Base-by-base conservation (phyloP, 2,113 vertebrate genomes). In the Scartelaos histophorus region DNA sequence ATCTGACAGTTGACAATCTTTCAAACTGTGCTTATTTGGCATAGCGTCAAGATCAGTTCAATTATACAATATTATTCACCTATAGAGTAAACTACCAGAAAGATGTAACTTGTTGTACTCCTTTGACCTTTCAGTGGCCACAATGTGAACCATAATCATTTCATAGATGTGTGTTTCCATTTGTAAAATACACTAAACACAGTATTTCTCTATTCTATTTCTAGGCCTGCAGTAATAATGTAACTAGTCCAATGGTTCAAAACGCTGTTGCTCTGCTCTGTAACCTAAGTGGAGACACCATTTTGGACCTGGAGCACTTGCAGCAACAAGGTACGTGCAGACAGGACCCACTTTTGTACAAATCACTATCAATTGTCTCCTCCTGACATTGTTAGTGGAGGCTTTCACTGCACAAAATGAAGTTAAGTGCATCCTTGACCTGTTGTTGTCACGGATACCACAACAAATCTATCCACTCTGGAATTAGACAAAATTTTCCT, bases 251-350 rank as follows among this genome's bases (percentile, higher is more conserved):
- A 53, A 43, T 83, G 13, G 54, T 88, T 62, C 88, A 90, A 73
- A 88, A 82, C 22, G 85, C 85, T n/a, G 67, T 91, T 0, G 83
- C 81, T 51, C 74, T 91, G 73, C 67, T 91, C 61, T 87, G 85
- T 58, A 87, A 87, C 75, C 83, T 91, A 0, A 84, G 69, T 53
- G 85, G 74, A 71, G 73, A 76, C 57, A 57, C 79, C 13, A 25
- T 71, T 53, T 66, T 76, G 69, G 84, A 88, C 66, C 78, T 84
- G 60, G 77, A 90, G 19, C 79, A 76, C n/a, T 75, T n/a, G 4
- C 45, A 82, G 38, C 79, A 87, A 25, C 70, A 82, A 88, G 88
- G 90, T 89, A 81, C 22, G 34, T n/a, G 24, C 24, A 34, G 25
- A 15, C 22, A 22, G 12, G 56, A 25, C 11, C 56, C 56, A 13